Evolutionary conservation across 1,140 invertebrate genomes (phyloP).

Genomic region (Plectrocnemia conspersa): DNA sequence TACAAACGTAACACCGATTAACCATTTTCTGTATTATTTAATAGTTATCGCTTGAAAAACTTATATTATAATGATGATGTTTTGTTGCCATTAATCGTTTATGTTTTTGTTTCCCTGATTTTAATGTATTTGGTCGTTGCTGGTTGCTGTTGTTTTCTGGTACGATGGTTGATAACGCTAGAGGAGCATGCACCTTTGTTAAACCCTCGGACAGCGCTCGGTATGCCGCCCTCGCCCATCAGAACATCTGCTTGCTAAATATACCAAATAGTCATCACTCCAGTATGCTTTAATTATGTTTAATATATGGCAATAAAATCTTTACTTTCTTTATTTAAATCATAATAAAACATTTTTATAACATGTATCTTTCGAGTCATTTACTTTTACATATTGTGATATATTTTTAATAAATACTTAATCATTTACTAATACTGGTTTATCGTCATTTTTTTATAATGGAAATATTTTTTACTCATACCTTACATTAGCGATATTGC

Average conservation of each 20-base stretch:
- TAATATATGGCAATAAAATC: neutral
- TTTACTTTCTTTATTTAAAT: neutral
- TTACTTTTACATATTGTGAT: too few relatives aligned
- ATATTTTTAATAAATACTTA: too few relatives aligned
- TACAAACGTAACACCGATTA: too few relatives aligned
- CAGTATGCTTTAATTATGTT: slow-evolving; percentile 10
- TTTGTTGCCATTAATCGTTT: slow-evolving; percentile 23
- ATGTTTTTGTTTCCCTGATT: slow-evolving; percentile 27
- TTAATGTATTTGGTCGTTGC: slow-evolving; percentile 37
- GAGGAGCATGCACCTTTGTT: slow-evolving; percentile 59
- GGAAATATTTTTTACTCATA: too few relatives aligned
- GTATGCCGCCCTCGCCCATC: slow-evolving; percentile 37
- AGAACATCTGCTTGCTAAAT: slow-evolving; percentile 39
- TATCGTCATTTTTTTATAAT: too few relatives aligned
- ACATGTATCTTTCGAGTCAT: too few relatives aligned
- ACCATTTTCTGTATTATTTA: too few relatives aligned
- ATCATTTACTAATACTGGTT: too few relatives aligned
- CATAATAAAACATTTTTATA: too few relatives aligned
- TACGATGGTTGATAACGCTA: slow-evolving; percentile 46
- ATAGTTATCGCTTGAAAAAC: neutral
- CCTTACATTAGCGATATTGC: too few relatives aligned
- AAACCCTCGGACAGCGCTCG: slow-evolving; percentile 44
- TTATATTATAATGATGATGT: neutral
- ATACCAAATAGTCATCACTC: slow-evolving; percentile 16
- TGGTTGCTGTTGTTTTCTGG: slow-evolving; percentile 33